These are phyloP conservation scores for Atractosteus spatula DNA, from an alignment of 2,113 vertebrate genomes.

Conservation along the genomic window DNA sequence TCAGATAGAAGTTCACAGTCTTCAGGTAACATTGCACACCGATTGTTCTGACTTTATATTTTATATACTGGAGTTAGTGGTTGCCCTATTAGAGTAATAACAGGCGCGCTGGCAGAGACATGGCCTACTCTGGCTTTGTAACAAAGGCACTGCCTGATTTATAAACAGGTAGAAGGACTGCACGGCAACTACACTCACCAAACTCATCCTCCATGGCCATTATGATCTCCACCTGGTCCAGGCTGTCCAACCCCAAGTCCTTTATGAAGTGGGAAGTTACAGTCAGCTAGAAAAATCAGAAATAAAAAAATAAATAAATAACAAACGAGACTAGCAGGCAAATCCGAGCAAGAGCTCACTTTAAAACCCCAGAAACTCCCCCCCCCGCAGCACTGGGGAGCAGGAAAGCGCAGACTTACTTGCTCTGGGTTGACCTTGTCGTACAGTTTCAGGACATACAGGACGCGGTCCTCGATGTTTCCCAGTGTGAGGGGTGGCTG, in stretches of 20 bases:
- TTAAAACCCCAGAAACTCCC: neutral
- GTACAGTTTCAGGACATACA: slow-evolving; percentile 93
- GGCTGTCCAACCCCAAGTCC: slow-evolving; percentile 92
- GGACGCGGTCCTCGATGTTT: slow-evolving; percentile 78
- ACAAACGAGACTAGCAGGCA: neutral
- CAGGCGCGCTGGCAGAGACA: no score
- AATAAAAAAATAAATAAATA: neutral
- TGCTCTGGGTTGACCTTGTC: slow-evolving; percentile 92
- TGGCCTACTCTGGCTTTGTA: no score
- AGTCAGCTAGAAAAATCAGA: slow-evolving; percentile 68
- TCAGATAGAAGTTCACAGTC: no score
- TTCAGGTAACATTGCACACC: no score
- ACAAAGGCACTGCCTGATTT: no score
- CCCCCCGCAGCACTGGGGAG: neutral
- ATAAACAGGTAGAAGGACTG: no score
- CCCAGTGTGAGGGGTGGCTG: slow-evolving; percentile 82
- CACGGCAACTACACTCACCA: slow-evolving; percentile 61
- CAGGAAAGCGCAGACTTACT: slow-evolving; percentile 52
- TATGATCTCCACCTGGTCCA: slow-evolving; percentile 99
- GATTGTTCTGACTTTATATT: no score
- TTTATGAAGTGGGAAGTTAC: slow-evolving; percentile 89
- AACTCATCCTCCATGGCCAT: slow-evolving; percentile 99
- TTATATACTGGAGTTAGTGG: no score
- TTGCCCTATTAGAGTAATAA: no score
- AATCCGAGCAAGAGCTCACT: no score